A percentile compares a stretch with the other conserved stretches of the same genome.
phyloP scores from a whole-genome alignment of 2,888 invertebrate genomes.

The Synanthedon myopaeformis region DNA sequence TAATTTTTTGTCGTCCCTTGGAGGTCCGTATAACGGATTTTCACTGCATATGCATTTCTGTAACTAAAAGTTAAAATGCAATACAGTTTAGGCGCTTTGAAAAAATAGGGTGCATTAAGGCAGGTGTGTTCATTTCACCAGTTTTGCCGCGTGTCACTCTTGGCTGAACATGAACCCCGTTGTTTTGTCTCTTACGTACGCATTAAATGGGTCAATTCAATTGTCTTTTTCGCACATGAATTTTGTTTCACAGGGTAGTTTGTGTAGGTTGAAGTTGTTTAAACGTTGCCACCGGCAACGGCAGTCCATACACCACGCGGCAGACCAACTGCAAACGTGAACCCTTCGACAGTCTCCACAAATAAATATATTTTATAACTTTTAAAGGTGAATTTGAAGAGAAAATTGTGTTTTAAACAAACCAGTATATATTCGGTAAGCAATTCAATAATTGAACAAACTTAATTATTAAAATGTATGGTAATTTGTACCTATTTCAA shows the following conservation, averaged over 20 bases:
- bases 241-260: conserved; percentile 26
- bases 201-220: conserved; percentile 12
- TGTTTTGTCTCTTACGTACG: conserved; percentile 31
- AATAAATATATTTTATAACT: too few relatives aligned
- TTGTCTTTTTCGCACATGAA: conserved; percentile 31
- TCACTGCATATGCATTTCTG: too few relatives aligned
- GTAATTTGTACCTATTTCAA: too few relatives aligned
- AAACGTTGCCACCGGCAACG: conserved; percentile 62
- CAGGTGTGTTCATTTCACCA: conserved; percentile 49
- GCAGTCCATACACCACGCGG: conserved; percentile 49
- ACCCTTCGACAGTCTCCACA: background rate
- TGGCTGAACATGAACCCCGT: conserved; percentile 56
- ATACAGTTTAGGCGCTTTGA: too few relatives aligned
- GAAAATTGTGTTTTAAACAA: too few relatives aligned
- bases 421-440: too few relatives aligned
- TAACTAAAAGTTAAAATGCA: too few relatives aligned
- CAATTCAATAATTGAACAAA: too few relatives aligned
- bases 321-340: conserved; percentile 18
- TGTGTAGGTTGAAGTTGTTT: conserved; percentile 56
- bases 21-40: too few relatives aligned
- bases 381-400: too few relatives aligned
- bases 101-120: conserved; percentile 2
- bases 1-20: too few relatives aligned
- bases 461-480: too few relatives aligned
- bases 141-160: conserved; percentile 43